A percentile compares a stretch with the other conserved stretches of the same genome.
Evolutionary conservation across 2,888 invertebrate species (phyloP).

Genomic region (Clistopyga incitator): DNA sequence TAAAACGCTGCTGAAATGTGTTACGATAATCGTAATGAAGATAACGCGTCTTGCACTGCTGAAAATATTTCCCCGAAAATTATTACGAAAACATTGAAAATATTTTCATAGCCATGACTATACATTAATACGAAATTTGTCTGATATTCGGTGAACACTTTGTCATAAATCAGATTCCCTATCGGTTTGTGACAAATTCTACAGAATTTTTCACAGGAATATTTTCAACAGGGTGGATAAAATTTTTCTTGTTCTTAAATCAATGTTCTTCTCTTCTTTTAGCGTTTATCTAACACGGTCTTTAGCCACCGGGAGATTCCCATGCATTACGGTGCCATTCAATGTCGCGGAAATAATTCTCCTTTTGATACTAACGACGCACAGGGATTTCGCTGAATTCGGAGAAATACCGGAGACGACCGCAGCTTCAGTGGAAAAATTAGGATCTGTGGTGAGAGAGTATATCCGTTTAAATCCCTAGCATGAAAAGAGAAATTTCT

Average conservation of each 20-base stretch:
- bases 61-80: too few relatives aligned
- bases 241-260: not conserved
- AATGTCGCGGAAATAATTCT: slow-evolving; percentile 81
- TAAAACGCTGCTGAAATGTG: slow-evolving; percentile 1
- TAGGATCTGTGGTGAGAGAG: slow-evolving; percentile 42
- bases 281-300: slow-evolving; percentile 80
- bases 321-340: slow-evolving; percentile 82
- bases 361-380: slow-evolving; percentile 77
- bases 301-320: slow-evolving; percentile 76
- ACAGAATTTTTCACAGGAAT: not conserved
- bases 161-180: too few relatives aligned
- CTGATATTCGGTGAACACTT: too few relatives aligned
- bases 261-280: slow-evolving; percentile 63
- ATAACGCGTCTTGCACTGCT: not conserved
- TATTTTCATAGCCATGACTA: too few relatives aligned
- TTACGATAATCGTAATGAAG: not conserved
- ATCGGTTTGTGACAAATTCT: too few relatives aligned
- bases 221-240: not conserved
- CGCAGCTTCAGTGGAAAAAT: not conserved
- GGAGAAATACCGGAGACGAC: slow-evolving; percentile 5
- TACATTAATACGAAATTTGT: too few relatives aligned
- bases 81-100: too few relatives aligned
- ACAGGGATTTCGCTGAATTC: slow-evolving; percentile 67
- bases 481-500: not conserved
- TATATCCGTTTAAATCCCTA: not conserved